Base-by-base conservation (phyloP, 2,113 vertebrate species). In the Clarias macrocephalus region DNA sequence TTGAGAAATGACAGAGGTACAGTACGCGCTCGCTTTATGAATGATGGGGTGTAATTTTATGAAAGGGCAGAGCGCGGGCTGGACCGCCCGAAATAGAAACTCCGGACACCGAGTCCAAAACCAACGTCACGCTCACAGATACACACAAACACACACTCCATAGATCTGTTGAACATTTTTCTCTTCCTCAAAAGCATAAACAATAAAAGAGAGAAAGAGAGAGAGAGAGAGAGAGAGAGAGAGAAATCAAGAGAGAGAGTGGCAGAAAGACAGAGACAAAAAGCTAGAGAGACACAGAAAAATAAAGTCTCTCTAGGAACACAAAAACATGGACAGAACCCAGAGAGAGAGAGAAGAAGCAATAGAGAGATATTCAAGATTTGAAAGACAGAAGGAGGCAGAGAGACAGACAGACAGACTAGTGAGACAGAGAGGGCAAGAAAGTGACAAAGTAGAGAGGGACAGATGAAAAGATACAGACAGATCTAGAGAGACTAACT, bases 71-170 rank as follows among this genome's bases (percentile, higher is more conserved):
- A 88, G 59, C 73, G 33, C 30, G 30, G 62, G 60, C 72, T 54
- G 48, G 9, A 85, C 15, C 19, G n/a, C 33, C 54, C 70, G 70
- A 85, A 87, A 87, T 10, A 79, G 70, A 81, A 68, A 21, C 19
- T 48, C 76, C n/a, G 2, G 48, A 54, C 52, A 87, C 2, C 16
- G 12, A 42, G 13, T 33, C 88, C 88, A 86, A 86, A 83, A 83
- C 52, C 75, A 83, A 88, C 83, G 75, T 28, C 66, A 19, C 3
- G 37, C 5, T 60, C 60, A 62, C 11, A 68, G 85, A 82, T 30
- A 80, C 16, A 5, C 2, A 48, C 48, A 37, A 68, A 60, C 68
- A 72, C 57, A 82, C 16, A 72, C 63, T 48, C 28, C 63, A 28
- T 10, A 13, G n/a, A 37, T 19, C 5, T n/a, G 21, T 9, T 56